Conservation (phyloP, 2,888 invertebrate species). For the Meliscaeva auricollis region DNA sequence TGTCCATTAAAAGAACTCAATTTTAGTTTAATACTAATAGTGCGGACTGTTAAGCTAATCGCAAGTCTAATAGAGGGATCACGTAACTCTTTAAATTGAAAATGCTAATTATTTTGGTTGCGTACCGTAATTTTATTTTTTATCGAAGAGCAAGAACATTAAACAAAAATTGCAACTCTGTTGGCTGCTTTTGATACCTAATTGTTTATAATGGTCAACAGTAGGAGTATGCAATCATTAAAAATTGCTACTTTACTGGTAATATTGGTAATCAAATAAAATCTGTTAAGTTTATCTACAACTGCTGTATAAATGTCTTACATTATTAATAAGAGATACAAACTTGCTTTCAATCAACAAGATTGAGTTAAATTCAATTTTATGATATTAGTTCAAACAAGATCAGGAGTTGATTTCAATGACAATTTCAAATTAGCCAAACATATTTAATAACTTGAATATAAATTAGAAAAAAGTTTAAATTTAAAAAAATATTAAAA, state of each 20-base stretch:
- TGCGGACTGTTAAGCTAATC: too few relatives aligned
- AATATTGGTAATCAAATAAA: not conserved
- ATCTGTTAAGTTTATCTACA: too few relatives aligned
- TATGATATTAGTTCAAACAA: not conserved
- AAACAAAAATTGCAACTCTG: slow-evolving; percentile 14
- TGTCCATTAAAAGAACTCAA: not conserved
- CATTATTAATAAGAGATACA: too few relatives aligned
- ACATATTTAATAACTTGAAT: not conserved
- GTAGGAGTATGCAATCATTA: not conserved
- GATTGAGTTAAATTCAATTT: not conserved
- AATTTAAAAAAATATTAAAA: too few relatives aligned
- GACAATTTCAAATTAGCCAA: not conserved
- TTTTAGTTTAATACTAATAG: not conserved
- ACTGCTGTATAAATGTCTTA: too few relatives aligned
- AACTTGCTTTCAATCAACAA: not conserved
- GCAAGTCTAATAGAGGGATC: not conserved
- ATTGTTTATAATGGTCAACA: not conserved
- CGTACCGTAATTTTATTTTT: not conserved
- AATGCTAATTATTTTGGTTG: not conserved
- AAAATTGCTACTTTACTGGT: too few relatives aligned
- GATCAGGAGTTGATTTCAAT: not conserved
- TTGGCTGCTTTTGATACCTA: not conserved
- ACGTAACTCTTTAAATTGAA: slow-evolving; percentile 7
- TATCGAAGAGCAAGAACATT: slow-evolving; percentile 2
- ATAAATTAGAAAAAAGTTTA: too few relatives aligned